phyloP scores from a whole-genome alignment of 2,888 invertebrate genomes.

The Drosophila macrospina region DNA sequence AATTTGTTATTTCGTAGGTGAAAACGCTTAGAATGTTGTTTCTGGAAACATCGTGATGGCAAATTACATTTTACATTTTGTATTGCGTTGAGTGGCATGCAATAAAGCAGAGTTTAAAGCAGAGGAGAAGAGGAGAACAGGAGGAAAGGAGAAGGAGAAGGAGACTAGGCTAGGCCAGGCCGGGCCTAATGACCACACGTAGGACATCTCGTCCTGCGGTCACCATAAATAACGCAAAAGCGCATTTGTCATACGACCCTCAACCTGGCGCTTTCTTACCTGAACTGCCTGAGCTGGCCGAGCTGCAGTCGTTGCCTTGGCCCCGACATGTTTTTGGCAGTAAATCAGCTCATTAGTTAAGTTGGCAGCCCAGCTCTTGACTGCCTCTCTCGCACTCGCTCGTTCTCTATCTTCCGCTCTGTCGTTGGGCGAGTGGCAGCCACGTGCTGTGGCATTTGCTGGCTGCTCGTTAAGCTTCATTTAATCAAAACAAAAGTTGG shows the following conservation, averaged over 20 bases:
- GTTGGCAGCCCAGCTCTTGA: constrained; percentile 51
- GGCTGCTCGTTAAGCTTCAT: constrained; percentile 79
- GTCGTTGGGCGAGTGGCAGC: constrained; percentile 22
- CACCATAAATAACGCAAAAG: constrained; percentile 80
- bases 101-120: constrained; percentile 46
- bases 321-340: constrained; percentile 68
- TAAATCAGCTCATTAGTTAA: constrained; percentile 84
- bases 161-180: constrained; percentile 16
- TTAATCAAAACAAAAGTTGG: constrained; percentile 83
- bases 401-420: neutral
- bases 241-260: constrained; percentile 80
- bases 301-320: constrained; percentile 53
- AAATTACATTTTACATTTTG: constrained; percentile 10
- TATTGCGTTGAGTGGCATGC: constrained; percentile 15
- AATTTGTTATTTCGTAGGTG: neutral
- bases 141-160: too few species aligned
- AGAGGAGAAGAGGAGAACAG: too few species aligned
- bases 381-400: neutral
- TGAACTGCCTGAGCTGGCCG: too few species aligned
- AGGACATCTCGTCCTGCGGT: constrained; percentile 81
- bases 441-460: constrained; percentile 32
- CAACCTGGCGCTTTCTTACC: constrained; percentile 9
- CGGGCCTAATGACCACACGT: constrained; percentile 76
- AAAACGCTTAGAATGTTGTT: neutral
- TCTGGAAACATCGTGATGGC: neutral